Evolutionary conservation across 2,113 vertebrate species (phyloP).

Genomic region (Neotoma lepida): DNA sequence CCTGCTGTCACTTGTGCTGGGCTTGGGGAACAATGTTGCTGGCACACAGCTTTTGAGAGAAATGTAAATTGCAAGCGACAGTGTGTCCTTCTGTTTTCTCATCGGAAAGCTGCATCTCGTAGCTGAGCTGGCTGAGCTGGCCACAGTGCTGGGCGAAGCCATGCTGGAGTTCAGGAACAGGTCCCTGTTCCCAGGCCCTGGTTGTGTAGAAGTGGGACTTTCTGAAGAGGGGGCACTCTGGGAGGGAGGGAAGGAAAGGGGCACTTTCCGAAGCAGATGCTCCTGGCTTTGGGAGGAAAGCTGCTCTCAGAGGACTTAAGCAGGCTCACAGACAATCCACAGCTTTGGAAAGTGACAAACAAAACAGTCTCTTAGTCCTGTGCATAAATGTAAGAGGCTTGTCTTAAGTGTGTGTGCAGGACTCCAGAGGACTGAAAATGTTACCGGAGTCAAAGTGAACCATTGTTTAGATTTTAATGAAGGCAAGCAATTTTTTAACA

Average conservation of each 20-base stretch:
- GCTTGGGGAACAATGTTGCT: constrained; percentile 49
- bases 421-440: constrained; percentile 81
- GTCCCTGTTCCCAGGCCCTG: constrained; percentile 84
- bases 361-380: constrained; percentile 80
- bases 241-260: constrained; percentile 61
- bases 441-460: constrained; percentile 83
- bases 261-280: constrained; percentile 85
- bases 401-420: constrained; percentile 80
- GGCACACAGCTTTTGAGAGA: constrained; percentile 70
- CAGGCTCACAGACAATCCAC: constrained; percentile 82
- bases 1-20: constrained; percentile 4
- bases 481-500: constrained; percentile 85
- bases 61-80: constrained; percentile 78
- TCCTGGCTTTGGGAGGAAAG: constrained; percentile 83
- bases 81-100: constrained; percentile 76
- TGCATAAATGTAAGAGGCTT: constrained; percentile 82
- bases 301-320: constrained; percentile 80
- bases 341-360: constrained; percentile 72
- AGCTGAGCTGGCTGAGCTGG: constrained; percentile 78
- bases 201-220: constrained; percentile 74
- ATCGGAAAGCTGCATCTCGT: constrained; percentile 73
- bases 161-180: constrained; percentile 61
- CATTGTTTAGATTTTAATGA: constrained; percentile 86
- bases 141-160: constrained; percentile 63
- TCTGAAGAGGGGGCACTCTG: constrained; percentile 77